Percentiles rank a stretch among this genome's conserved stretches.
Conservation (phyloP, 1,140 invertebrate genomes). For the Metopolophium dirhodum region DNA sequence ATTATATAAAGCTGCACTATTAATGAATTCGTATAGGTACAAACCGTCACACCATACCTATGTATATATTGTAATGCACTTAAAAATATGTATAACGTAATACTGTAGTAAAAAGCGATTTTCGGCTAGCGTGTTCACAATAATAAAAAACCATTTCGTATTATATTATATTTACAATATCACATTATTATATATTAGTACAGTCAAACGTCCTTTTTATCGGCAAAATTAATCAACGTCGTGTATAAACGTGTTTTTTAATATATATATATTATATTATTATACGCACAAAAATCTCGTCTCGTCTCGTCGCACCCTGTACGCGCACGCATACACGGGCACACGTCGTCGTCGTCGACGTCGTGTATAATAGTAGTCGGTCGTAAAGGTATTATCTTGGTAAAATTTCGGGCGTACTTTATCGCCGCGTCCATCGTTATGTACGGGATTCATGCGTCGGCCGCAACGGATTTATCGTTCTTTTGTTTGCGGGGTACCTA, state of each 20-base stretch:
- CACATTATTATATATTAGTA: not conserved
- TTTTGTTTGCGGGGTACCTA: conserved; percentile 33
- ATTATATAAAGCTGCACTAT: not conserved
- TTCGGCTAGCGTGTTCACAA: not conserved
- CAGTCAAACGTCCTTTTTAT: not conserved
- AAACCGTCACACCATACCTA: no score
- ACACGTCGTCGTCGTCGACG: not conserved
- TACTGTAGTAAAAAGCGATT: not conserved
- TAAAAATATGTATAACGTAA: not conserved
- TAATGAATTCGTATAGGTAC: not conserved
- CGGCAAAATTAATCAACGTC: conserved; percentile 13
- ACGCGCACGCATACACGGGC: not conserved
- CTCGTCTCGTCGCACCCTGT: conserved; percentile 40
- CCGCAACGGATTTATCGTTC: conserved; percentile 47
- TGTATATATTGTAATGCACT: not conserved
- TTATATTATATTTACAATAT: not conserved
- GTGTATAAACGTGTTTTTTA: not conserved
- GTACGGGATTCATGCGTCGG: conserved; percentile 28
- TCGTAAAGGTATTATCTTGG: not conserved
- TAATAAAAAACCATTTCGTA: not conserved
- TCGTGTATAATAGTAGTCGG: not conserved
- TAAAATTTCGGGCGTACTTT: conserved; percentile 45
- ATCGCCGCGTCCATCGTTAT: conserved; percentile 37
- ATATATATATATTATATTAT: not conserved
- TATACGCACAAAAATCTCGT: not conserved